Conservation (phyloP, 2,797 vertebrate species). For the Octomys mimax region DNA sequence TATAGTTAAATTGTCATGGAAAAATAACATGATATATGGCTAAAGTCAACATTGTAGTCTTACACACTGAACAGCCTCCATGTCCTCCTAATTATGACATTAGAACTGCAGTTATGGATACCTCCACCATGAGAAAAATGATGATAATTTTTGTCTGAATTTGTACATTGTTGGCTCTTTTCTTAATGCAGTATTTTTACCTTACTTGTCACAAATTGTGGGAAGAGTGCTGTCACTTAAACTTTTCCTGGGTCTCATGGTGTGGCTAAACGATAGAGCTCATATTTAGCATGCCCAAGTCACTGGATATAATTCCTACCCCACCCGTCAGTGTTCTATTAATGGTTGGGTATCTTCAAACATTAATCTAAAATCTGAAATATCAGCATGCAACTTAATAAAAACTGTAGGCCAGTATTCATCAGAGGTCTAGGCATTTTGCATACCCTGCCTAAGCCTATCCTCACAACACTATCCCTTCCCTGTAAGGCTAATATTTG, state of each 20-base stretch:
- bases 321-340: background rate
- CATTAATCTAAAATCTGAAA: background rate
- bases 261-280: background rate
- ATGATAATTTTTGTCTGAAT: conserved; percentile 1
- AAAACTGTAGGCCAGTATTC: background rate
- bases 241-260: background rate
- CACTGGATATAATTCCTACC: background rate
- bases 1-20: background rate
- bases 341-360: background rate
- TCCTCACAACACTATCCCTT: background rate
- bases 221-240: background rate
- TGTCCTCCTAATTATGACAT: background rate
- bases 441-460: background rate
- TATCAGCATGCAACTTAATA: background rate
- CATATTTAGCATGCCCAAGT: background rate
- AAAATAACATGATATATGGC: background rate
- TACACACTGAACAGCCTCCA: background rate
- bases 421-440: background rate
- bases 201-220: background rate
- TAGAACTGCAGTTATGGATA: background rate
- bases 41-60: background rate
- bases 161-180: background rate
- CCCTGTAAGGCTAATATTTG: background rate
- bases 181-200: background rate
- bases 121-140: background rate